Percentiles rank a stretch among this genome's conserved stretches.
Conservation (phyloP, 1,140 invertebrate genomes). For the Drosophila punjabiensis region DNA sequence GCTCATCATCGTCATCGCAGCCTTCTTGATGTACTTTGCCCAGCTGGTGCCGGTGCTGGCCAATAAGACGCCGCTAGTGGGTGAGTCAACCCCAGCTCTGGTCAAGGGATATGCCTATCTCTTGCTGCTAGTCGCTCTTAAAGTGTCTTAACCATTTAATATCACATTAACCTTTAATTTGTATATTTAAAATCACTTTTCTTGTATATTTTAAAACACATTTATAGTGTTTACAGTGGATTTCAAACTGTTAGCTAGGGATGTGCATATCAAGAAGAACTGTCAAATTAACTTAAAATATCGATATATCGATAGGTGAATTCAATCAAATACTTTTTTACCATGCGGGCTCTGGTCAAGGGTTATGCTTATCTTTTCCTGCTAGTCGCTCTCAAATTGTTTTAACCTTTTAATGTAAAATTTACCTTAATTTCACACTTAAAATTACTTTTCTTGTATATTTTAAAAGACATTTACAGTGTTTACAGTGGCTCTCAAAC, state of each 20-base stretch:
- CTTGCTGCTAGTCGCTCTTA: background rate
- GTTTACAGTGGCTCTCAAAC: background rate
- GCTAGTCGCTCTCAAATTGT: too few species aligned
- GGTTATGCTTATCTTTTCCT: background rate
- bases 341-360: too few species aligned
- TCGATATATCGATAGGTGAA: background rate
- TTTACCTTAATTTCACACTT: too few species aligned
- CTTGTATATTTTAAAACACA: too few species aligned
- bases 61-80: constrained; percentile 88
- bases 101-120: background rate
- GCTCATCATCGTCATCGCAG: constrained; percentile 87
- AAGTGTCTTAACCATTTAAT: background rate
- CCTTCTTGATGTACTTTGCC: constrained; percentile 89
- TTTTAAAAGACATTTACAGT: too few species aligned
- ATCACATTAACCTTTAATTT: background rate
- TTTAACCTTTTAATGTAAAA: too few species aligned
- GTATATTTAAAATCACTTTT: too few species aligned
- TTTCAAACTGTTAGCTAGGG: background rate
- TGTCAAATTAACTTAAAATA: background rate
- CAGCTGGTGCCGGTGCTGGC: constrained; percentile 88
- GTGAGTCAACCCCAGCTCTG: constrained; percentile 80
- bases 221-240: background rate
- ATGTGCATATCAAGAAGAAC: background rate
- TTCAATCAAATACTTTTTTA: background rate
- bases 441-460: too few species aligned